Evolutionary conservation across 2,888 invertebrate genomes (phyloP).

Genomic region (Busseola fusca): DNA sequence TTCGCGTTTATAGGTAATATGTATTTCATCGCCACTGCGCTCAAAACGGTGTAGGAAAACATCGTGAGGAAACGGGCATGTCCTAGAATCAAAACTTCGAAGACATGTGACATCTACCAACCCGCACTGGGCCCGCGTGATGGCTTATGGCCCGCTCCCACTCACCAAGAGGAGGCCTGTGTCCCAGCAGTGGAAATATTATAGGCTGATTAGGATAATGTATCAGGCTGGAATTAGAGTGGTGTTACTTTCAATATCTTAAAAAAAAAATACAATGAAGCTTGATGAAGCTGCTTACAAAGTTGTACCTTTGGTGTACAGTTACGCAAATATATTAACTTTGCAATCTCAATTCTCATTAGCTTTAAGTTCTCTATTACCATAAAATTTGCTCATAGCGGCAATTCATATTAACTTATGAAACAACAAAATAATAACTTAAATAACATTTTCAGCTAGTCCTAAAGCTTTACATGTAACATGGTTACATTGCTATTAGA

Average conservation of each 20-base stretch:
- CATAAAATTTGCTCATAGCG: not conserved
- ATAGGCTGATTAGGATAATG: slow-evolving; percentile 3
- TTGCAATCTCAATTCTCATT: not conserved
- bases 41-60: too few relatives aligned
- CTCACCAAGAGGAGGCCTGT: too few relatives aligned
- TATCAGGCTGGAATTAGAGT: not conserved
- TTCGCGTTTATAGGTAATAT: too few relatives aligned
- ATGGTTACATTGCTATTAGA: not conserved
- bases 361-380: slow-evolving; percentile 4
- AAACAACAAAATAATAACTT: slow-evolving; percentile 15
- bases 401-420: not conserved
- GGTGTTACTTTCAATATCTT: not conserved
- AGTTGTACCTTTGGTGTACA: not conserved
- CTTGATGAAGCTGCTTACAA: not conserved
- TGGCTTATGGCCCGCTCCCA: too few relatives aligned
- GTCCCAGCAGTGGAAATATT: too few relatives aligned
- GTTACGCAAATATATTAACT: not conserved
- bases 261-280: not conserved
- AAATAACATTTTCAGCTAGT: not conserved
- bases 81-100: too few relatives aligned
- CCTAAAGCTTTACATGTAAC: not conserved
- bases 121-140: too few relatives aligned
- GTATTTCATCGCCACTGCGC: too few relatives aligned
- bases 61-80: too few relatives aligned
- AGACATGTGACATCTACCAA: too few relatives aligned